Evolutionary conservation across 2,113 vertebrate genomes (phyloP), one percentile per base, ranked within the genome.

Genomic region (Coturnix japonica): DNA sequence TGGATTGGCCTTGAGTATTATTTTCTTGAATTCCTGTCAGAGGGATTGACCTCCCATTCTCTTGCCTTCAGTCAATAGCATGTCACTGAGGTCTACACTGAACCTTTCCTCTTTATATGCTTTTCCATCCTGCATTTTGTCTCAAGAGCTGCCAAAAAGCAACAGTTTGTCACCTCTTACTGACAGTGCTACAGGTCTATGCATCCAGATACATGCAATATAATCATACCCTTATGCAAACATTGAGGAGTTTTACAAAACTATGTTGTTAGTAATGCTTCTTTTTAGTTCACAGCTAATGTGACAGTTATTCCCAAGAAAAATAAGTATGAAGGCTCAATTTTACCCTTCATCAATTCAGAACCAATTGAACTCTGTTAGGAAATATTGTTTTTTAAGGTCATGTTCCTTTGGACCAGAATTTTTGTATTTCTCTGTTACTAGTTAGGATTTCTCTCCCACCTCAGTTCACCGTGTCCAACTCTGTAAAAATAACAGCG

Each of bases 271-370:
- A 85, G 80, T 23, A 53, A 59, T 59, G 90, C 26, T 85, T 77
- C 37, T n/a, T 85, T 91, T 66, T 33, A 41, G 71, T 69, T 79
- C 59, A 51, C 69, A 85, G 78, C 19, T 67, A 74, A 73, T 81
- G 41, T 90, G 75, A 44, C 43, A 89, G 85, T 46, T 73, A 61
- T 44, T 91, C 67, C 69, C 87, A 83, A 56, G 80, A 95, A 93
- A 92, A 81, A 59, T 72, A 85, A 95, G 63, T 17, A 76, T 33
- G 59, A 63, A 92, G 66, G 60, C 31, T 89, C 71, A 90, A 90
- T 96, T 96, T 90, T 92, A 95, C 56, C 61, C 91, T 93, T 92
- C 94, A 84, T 22, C 71, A 90, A 69, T 83, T 94, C 79, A 89
- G 69, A 95, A 92, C 51, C 57, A 64, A 93, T 85, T 60, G 37